phyloP scores from a whole-genome alignment of 1,140 invertebrate genomes.

The Agrypnia vestita region DNA sequence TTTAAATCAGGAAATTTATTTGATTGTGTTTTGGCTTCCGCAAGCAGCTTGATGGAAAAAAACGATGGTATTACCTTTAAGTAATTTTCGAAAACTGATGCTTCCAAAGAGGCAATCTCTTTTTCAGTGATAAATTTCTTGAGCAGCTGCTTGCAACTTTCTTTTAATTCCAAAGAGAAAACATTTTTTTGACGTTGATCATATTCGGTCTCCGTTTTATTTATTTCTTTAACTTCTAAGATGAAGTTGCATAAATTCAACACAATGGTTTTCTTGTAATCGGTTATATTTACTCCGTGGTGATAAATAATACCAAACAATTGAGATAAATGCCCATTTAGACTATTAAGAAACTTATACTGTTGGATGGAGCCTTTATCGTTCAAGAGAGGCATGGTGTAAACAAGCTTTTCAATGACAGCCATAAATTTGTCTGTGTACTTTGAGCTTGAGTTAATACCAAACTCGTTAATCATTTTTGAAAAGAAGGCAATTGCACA shows the following conservation, averaged over 20 bases:
- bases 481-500: constrained; percentile 66
- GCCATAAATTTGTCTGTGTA: constrained; percentile 56
- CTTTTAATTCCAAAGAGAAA: constrained; percentile 48
- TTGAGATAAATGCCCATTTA: constrained; percentile 48
- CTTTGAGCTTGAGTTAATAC: constrained; percentile 62
- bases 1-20: not conserved
- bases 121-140: constrained; percentile 36
- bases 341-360: constrained; percentile 25
- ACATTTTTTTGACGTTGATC: constrained; percentile 25
- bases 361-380: constrained; percentile 26
- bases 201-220: constrained; percentile 22
- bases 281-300: not conserved
- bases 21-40: constrained; percentile 36
- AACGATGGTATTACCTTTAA: constrained; percentile 42
- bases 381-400: constrained; percentile 16
- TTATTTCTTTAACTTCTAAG: constrained; percentile 21
- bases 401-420: constrained; percentile 45
- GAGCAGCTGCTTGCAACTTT: constrained; percentile 33
- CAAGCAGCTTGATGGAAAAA: constrained; percentile 27
- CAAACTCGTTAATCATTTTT: constrained; percentile 64
- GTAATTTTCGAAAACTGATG: constrained; percentile 11
- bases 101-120: constrained; percentile 15
- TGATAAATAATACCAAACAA: constrained; percentile 33
- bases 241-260: constrained; percentile 53
- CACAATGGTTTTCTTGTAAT: constrained; percentile 29